A percentile compares a stretch with the other conserved stretches of the same genome.
phyloP scores from a whole-genome alignment of 2,888 invertebrate genomes.

The Tiliacea aurago region DNA sequence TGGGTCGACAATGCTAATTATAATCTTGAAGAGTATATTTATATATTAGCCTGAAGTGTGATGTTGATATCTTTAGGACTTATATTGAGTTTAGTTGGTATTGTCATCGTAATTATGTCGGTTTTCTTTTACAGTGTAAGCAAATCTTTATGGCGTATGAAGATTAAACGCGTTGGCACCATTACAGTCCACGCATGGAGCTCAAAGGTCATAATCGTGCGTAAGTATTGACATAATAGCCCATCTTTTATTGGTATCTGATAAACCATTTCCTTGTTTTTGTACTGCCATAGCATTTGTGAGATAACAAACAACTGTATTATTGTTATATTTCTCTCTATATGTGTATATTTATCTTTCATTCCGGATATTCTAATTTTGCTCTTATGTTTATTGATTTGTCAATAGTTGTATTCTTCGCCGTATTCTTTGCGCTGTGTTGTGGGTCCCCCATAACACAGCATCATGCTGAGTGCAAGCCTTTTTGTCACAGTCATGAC shows the following conservation, averaged over 20 bases:
- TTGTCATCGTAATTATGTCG: background rate
- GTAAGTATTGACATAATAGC: slow-evolving; percentile 60
- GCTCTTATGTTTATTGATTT: background rate
- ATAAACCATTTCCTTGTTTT: slow-evolving; percentile 58
- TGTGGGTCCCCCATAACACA: no score
- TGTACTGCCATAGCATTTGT: slow-evolving; percentile 45
- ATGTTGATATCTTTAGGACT: slow-evolving; percentile 3
- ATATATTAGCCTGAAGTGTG: background rate
- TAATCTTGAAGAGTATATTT: background rate
- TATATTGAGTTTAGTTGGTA: background rate
- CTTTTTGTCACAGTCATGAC: no score
- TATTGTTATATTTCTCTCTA: background rate
- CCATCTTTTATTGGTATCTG: slow-evolving; percentile 64
- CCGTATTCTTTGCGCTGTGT: no score
- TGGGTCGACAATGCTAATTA: background rate
- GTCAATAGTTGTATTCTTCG: background rate
- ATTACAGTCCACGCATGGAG: slow-evolving; percentile 53
- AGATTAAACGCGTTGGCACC: slow-evolving; percentile 38
- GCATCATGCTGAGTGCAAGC: no score
- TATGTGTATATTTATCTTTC: background rate
- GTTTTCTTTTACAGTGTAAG: slow-evolving; percentile 18
- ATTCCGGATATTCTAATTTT: slow-evolving; percentile 9
- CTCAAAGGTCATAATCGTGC: slow-evolving; percentile 55
- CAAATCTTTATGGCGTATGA: slow-evolving; percentile 23
- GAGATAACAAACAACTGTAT: slow-evolving; percentile 26